phyloP scores from a whole-genome alignment of 2,797 vertebrate species.

The Hypotaenidia philippensis region DNA sequence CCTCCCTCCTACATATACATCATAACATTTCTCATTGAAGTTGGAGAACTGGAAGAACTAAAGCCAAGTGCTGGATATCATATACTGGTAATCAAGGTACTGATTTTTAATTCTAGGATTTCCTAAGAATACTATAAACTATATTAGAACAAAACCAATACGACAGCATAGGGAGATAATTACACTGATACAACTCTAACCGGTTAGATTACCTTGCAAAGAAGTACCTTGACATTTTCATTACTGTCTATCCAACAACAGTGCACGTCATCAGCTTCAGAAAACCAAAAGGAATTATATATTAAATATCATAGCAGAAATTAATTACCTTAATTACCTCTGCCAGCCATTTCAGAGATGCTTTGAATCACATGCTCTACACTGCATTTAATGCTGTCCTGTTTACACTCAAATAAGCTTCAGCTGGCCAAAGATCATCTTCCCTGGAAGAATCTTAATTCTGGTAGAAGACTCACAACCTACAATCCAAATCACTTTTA shows the following conservation, averaged over 20 bases:
- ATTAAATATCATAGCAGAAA: neutral
- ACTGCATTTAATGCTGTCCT: neutral
- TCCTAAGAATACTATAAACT: neutral
- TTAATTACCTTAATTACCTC: conserved; percentile 1
- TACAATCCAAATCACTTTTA: neutral
- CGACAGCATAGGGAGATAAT: neutral
- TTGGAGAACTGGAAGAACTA: neutral
- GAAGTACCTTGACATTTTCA: neutral
- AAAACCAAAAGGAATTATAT: neutral
- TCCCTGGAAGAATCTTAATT: neutral
- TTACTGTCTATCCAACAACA: neutral
- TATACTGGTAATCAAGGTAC: neutral
- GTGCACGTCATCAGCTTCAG: neutral
- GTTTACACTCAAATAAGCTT: neutral
- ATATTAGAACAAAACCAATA: neutral
- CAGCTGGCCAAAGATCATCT: neutral
- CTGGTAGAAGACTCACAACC: neutral
- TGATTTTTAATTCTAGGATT: neutral
- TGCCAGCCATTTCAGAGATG: neutral
- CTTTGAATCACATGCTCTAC: neutral
- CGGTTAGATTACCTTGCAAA: neutral
- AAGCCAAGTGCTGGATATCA: neutral
- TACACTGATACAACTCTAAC: neutral
- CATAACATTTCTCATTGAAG: neutral
- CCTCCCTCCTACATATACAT: neutral